Conservation (phyloP, 2,888 invertebrate genomes). For the Diogma glabrata region DNA sequence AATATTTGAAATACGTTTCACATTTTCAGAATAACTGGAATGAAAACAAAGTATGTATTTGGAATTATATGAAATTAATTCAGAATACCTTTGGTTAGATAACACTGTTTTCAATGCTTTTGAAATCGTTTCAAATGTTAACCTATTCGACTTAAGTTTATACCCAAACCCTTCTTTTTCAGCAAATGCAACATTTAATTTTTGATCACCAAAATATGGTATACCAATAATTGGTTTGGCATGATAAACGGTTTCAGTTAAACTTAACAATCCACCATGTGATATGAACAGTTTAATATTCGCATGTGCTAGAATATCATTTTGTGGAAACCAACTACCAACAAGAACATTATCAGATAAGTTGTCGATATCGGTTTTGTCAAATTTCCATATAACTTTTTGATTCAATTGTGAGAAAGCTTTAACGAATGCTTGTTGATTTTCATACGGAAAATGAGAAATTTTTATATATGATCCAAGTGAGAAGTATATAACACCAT, state of each 20-base stretch:
- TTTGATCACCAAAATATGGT: conserved; percentile 42
- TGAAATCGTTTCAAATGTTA: no score
- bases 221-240: conserved; percentile 41
- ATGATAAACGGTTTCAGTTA: conserved; percentile 37
- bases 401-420: conserved; percentile 14
- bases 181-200: conserved; percentile 37
- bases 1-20: conserved; percentile 31
- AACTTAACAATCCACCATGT: conserved; percentile 39
- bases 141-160: conserved; percentile 26
- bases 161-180: conserved; percentile 34
- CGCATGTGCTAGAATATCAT: conserved; percentile 37
- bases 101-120: no score
- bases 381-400: conserved; percentile 15
- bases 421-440: conserved; percentile 13
- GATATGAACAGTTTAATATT: conserved; percentile 38
- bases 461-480: conserved; percentile 36
- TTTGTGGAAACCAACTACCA: conserved; percentile 38
- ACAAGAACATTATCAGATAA: conserved; percentile 32
- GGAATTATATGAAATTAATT: no score
- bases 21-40: no score
- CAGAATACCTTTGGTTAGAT: no score
- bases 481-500: conserved; percentile 39
- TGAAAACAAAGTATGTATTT: no score
- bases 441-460: conserved; percentile 22
- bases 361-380: conserved; percentile 23